These are phyloP conservation scores for Phaetusa simplex DNA, from an alignment of 2,113 vertebrate species.

Conservation along the genomic window DNA sequence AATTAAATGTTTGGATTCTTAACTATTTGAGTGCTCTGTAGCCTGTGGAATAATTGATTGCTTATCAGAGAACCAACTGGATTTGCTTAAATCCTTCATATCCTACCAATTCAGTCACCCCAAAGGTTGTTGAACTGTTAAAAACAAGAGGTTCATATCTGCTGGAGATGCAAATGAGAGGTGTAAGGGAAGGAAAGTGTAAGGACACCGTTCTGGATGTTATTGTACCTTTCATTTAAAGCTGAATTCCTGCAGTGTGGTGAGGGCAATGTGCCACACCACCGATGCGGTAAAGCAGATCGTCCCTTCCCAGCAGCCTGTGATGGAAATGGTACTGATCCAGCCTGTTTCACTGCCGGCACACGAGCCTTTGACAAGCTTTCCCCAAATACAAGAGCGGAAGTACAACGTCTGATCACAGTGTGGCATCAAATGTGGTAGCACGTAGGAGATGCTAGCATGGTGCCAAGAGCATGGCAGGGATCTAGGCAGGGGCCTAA, in stretches of 20 bases:
- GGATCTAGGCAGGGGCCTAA: not conserved
- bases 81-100: constrained; percentile 29
- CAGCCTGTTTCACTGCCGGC: not conserved
- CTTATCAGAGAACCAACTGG: not conserved
- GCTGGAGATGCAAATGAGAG: not conserved
- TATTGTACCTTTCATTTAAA: not conserved
- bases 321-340: not conserved
- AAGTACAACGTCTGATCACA: not conserved
- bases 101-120: not conserved
- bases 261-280: not conserved
- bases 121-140: not conserved
- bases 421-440: rapidly evolving
- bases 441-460: not conserved
- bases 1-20: constrained; percentile 58
- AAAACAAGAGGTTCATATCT: not conserved
- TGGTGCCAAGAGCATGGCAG: not conserved
- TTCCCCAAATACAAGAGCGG: not conserved
- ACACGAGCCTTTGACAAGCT: not conserved
- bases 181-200: not conserved
- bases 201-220: not conserved
- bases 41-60: constrained; percentile 60
- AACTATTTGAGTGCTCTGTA: constrained; percentile 42
- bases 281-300: not conserved
- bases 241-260: not conserved
- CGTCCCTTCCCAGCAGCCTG: not conserved